Conservation (phyloP, 2,888 invertebrate genomes). For the Catotricha subobsoleta region DNA sequence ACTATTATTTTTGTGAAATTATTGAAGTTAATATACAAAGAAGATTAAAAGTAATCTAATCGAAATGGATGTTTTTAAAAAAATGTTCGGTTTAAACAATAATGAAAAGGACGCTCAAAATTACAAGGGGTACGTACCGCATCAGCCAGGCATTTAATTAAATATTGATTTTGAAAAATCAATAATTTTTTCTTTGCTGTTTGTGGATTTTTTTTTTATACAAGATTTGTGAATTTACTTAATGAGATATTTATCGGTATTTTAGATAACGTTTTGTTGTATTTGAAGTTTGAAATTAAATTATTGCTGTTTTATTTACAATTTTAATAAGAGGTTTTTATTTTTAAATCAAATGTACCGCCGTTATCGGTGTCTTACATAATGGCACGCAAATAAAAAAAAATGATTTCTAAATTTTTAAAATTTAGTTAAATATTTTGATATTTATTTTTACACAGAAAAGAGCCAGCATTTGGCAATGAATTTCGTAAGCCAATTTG, state of each 20-base stretch:
- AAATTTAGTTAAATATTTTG: too few species aligned
- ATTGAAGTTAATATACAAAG: background rate
- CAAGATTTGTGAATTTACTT: too few species aligned
- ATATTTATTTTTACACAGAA: background rate
- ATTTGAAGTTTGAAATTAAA: background rate
- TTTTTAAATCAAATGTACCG: too few species aligned
- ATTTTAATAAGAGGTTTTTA: too few species aligned
- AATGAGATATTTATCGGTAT: background rate
- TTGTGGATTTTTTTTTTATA: too few species aligned
- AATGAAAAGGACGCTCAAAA: background rate
- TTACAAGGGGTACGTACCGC: background rate
- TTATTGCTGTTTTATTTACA: too few species aligned
- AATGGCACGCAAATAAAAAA: too few species aligned
- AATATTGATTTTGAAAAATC: background rate
- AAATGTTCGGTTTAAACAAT: conserved; percentile 18
- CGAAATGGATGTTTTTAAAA: conserved; percentile 21
- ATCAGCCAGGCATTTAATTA: too few species aligned
- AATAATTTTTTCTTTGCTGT: background rate
- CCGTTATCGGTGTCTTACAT: too few species aligned
- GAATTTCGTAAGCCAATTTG: conserved; percentile 29
- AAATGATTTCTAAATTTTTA: too few species aligned
- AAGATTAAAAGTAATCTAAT: background rate
- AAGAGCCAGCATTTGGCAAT: conserved; percentile 11
- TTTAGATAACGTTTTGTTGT: background rate
- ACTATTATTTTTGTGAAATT: background rate